These are phyloP conservation scores for Borostomias antarcticus DNA, from an alignment of 2,797 vertebrate genomes.

Conservation along the genomic window DNA sequence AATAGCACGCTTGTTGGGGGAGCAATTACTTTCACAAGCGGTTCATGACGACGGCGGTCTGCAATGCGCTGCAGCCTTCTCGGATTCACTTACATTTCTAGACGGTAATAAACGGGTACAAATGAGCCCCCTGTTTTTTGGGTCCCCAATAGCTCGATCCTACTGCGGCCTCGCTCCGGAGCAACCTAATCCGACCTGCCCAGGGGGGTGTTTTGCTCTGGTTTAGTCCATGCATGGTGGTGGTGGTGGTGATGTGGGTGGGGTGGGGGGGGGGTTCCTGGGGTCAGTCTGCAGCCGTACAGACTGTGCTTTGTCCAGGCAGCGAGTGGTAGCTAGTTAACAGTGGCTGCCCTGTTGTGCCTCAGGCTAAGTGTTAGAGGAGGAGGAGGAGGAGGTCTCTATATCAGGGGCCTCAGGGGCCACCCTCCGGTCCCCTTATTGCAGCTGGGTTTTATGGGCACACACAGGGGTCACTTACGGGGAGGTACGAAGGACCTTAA, in stretches of 20 bases:
- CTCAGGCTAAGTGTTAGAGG: background rate
- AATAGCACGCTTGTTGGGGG: constrained; percentile 47
- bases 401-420: too few species aligned
- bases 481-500: too few species aligned
- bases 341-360: background rate
- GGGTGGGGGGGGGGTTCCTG: constrained; percentile 31
- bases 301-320: background rate
- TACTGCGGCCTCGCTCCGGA: background rate
- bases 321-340: background rate
- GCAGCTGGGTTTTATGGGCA: background rate
- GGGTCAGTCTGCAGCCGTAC: background rate
- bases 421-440: background rate
- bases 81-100: constrained; percentile 18
- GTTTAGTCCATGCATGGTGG: too few species aligned
- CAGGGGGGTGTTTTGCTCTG: background rate
- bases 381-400: too few species aligned
- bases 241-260: too few species aligned
- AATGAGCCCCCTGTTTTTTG: constrained; percentile 15
- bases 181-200: background rate
- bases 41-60: too few species aligned
- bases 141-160: background rate
- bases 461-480: background rate
- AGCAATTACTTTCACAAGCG: constrained; percentile 26
- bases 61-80: too few species aligned
- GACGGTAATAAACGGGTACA: too few species aligned